Conservation (phyloP, 2,797 vertebrate species). For the Neosilurus mollespiculum region DNA sequence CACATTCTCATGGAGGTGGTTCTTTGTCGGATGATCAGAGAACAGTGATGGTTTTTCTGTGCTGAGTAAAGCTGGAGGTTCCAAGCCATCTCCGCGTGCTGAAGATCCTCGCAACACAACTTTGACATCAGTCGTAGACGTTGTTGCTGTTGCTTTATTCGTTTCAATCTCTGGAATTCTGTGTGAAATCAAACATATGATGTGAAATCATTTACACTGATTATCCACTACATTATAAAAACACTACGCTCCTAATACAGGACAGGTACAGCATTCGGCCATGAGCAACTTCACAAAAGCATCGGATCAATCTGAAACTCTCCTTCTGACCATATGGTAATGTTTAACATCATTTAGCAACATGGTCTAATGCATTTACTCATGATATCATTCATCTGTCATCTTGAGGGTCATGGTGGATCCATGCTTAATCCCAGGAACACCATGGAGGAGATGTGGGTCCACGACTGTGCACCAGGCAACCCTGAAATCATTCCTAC, state of each 20-base stretch:
- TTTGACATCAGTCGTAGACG: slow-evolving; percentile 9
- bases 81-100: slow-evolving; percentile 17
- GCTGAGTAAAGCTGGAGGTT: not conserved
- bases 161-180: not conserved
- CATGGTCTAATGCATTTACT: not conserved
- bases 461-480: not conserved
- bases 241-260: not conserved
- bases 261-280: too few species aligned
- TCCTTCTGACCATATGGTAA: too few species aligned
- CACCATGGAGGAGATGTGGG: not conserved
- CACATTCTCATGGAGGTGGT: slow-evolving; percentile 63
- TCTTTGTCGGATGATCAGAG: slow-evolving; percentile 52
- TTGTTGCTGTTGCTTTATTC: not conserved
- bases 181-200: not conserved
- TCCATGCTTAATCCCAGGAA: not conserved
- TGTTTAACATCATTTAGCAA: not conserved
- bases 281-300: too few species aligned
- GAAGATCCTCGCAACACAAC: slow-evolving; percentile 4
- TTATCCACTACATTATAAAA: not conserved
- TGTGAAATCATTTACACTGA: not conserved
- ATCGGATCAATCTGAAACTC: too few species aligned
- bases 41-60: not conserved
- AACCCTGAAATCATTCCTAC: not conserved
- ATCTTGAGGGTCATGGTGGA: not conserved
- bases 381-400: not conserved